Conservation (phyloP, 2,888 invertebrate species). For the Leucozona laternaria region DNA sequence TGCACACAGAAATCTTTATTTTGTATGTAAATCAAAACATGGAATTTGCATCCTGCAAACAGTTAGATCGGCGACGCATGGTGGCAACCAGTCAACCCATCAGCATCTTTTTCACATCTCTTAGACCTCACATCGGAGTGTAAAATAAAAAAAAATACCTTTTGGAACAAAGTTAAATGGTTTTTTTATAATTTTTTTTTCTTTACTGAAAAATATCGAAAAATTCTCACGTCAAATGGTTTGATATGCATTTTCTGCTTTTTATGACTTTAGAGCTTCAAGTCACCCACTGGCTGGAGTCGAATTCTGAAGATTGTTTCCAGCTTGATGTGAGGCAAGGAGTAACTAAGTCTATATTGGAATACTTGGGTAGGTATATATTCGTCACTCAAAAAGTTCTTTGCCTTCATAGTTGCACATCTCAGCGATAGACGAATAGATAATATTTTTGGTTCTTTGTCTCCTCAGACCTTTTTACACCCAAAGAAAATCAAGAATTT, state of each 20-base stretch:
- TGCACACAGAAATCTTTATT: constrained; percentile 35
- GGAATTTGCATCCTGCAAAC: constrained; percentile 56
- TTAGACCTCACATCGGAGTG: background rate
- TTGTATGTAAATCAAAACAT: constrained; percentile 50
- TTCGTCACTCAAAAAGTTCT: constrained; percentile 42
- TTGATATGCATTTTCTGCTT: constrained; percentile 34
- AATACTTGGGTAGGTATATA: constrained; percentile 6
- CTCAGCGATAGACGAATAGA: background rate
- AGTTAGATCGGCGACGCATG: constrained; percentile 3
- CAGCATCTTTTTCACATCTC: background rate
- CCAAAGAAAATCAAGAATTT: background rate
- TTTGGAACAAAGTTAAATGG: constrained; percentile 48
- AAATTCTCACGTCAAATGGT: constrained; percentile 63
- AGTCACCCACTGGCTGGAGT: background rate
- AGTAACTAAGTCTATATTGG: background rate
- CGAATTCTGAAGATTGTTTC: constrained; percentile 22
- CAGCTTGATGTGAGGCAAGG: background rate
- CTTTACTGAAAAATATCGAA: constrained; percentile 40
- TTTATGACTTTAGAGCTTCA: constrained; percentile 16
- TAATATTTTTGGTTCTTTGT: constrained; percentile 46
- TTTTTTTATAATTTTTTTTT: constrained; percentile 7
- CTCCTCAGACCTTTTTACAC: constrained; percentile 5
- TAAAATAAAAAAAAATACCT: background rate
- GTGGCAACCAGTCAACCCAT: constrained; percentile 21
- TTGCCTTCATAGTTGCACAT: constrained; percentile 14